Conservation (phyloP, 1,140 invertebrate genomes). For the Orius insidiosus region DNA sequence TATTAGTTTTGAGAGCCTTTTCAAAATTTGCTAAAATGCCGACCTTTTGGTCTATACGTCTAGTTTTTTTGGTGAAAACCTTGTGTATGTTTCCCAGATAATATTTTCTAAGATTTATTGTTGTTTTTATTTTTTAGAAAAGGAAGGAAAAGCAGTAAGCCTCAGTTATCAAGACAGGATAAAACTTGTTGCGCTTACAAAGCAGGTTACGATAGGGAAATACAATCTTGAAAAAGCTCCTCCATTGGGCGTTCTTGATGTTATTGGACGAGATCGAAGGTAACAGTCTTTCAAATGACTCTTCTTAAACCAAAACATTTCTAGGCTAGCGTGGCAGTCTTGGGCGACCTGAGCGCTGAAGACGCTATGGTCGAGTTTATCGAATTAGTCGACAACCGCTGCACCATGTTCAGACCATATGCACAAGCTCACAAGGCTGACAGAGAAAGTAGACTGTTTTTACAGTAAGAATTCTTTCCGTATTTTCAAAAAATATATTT, state of each 20-base stretch:
- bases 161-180: slow-evolving; percentile 86
- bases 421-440: slow-evolving; percentile 81
- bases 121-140: slow-evolving; percentile 48
- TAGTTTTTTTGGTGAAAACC: too few species aligned
- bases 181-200: slow-evolving; percentile 75
- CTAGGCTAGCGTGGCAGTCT: slow-evolving; percentile 67
- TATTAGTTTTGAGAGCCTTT: too few species aligned
- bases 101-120: too few species aligned
- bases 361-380: slow-evolving; percentile 87
- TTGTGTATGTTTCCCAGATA: too few species aligned
- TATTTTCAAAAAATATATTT: slow-evolving; percentile 2
- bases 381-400: slow-evolving; percentile 66
- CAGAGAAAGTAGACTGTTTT: slow-evolving; percentile 34
- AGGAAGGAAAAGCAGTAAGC: slow-evolving; percentile 88
- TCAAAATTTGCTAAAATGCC: too few species aligned
- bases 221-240: slow-evolving; percentile 56
- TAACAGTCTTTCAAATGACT: slow-evolving; percentile 21
- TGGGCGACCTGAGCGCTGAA: slow-evolving; percentile 68
- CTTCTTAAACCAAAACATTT: not conserved
- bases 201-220: slow-evolving; percentile 78
- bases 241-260: slow-evolving; percentile 81
- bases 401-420: slow-evolving; percentile 76
- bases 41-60: too few species aligned
- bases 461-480: slow-evolving; percentile 34
- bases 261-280: slow-evolving; percentile 83